phyloP scores from a whole-genome alignment of 2,888 invertebrate species.

The Thera britannica region DNA sequence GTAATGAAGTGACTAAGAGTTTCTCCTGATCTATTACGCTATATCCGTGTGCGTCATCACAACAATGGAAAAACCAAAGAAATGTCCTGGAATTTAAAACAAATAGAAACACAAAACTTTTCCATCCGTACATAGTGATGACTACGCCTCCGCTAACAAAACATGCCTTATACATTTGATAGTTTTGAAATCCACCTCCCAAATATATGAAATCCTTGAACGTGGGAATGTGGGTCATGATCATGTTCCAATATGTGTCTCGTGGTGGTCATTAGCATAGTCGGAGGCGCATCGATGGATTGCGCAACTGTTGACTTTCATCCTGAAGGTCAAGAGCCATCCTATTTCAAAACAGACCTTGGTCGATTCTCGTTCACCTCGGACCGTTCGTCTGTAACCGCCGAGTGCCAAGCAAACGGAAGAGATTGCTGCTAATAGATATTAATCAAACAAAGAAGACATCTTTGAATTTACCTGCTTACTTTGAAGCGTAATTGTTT shows the following conservation, averaged over 20 bases:
- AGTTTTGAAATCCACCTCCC: slow-evolving; percentile 82
- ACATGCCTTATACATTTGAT: slow-evolving; percentile 70
- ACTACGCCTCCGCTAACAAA: slow-evolving; percentile 67
- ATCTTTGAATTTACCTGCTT: slow-evolving; percentile 52
- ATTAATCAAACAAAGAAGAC: slow-evolving; percentile 66
- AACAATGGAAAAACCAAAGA: slow-evolving; percentile 52
- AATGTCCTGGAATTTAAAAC: slow-evolving; percentile 40
- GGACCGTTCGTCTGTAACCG: slow-evolving; percentile 55
- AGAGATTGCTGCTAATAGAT: slow-evolving; percentile 74
- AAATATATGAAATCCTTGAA: slow-evolving; percentile 84
- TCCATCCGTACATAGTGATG: slow-evolving; percentile 45
- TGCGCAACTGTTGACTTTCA: slow-evolving; percentile 84
- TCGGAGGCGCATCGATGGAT: slow-evolving; percentile 71
- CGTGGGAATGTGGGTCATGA: slow-evolving; percentile 81
- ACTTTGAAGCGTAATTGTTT: slow-evolving; percentile 47
- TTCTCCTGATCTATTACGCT: slow-evolving; percentile 47
- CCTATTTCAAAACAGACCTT: slow-evolving; percentile 84
- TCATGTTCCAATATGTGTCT: slow-evolving; percentile 79
- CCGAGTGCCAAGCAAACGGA: slow-evolving; percentile 74
- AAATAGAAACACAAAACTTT: not conserved
- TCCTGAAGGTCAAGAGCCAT: slow-evolving; percentile 84
- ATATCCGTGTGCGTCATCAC: slow-evolving; percentile 44
- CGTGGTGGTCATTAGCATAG: slow-evolving; percentile 80
- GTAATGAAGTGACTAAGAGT: slow-evolving; percentile 51
- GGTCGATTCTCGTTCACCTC: slow-evolving; percentile 80